Base-by-base conservation (phyloP, 1,140 invertebrate species). In the Lamellibrachia luymesi region DNA sequence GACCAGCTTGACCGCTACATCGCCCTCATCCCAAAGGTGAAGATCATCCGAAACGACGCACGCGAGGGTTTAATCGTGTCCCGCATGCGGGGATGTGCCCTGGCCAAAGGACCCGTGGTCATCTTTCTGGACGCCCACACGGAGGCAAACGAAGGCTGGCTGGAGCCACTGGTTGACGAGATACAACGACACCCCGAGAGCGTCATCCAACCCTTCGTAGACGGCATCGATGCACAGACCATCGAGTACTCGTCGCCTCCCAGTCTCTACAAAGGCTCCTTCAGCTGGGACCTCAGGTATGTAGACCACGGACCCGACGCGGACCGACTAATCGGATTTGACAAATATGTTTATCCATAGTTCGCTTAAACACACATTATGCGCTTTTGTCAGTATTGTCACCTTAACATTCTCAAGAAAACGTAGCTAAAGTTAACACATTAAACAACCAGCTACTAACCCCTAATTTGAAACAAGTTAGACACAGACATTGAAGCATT, bases 81-180 rank as follows among this genome's bases (percentile, higher is more conserved):
- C 0, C 97, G 99, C 93, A 96, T 99, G 25, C 96, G 98, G 93
- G 98, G 98, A 6, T 98, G 98, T 22, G 96, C 97, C 80, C 97
- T 98, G 94, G 98, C 98, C 91, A 98, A 97, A 56, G 98, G 98
- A 0, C 97, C 98, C 1, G 98, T 99, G 0, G 97, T 99, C 38
- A 99, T 98, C 38, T 99, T 99, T 96, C 97, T 99, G 92, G 99
- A 99, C 96, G 99, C 98, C 64, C 99, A 99, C 96, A 99, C 98
- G 97, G 99, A 99, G 91, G 50, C 51, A 95, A 98, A 98, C 1
- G 97, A 97, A 97, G 99, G 98, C 80, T 99, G 99, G 99, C 96
- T 99, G 93, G 98, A 99, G 95, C 99, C 99, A 0, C 96, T 99
- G n/a, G 96, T 99, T 93, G 94, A 94, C 51, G 93, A 94, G 13